Base-by-base conservation (phyloP, 2,797 vertebrate genomes). In the Myotis daubentonii region DNA sequence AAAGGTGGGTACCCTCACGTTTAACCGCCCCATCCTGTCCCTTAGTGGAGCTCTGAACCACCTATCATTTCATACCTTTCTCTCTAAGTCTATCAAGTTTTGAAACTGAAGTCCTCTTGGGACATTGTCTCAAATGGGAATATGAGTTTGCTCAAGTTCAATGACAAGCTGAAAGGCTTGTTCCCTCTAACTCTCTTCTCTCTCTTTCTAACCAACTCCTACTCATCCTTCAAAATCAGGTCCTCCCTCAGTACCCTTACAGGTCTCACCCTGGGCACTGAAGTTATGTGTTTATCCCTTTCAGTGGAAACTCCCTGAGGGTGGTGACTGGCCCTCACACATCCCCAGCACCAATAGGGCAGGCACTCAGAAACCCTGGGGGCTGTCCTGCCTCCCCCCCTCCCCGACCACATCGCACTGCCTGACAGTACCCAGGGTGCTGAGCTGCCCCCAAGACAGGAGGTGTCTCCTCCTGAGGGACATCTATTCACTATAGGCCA, bases 171-270 rank as follows among this genome's bases (percentile, higher is more conserved):
- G n/a, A 80, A 80, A 13, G 71, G 20, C 16, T 55, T 49, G 23
- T 33, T 53, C 47, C 28, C 49, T 78, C 74, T 60, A n/a, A 55
- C 20, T 79, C 22, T 13, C 16, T 41, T 84, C 36, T 70, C 53
- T 66, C 22, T 70, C 28, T 80, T 66, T 47, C 57, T 41, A 15
- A n/a, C 38, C 84, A 93, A 23, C 41, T 79, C 55, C 60, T 72
- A 83, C 17, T 85, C 3, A 16, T 49, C 55, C 47, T 79, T 91
- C 80, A 78, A 93, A 95, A 78, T 38, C 23, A 91, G 47, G n/a
- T 13, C 38, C 91, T 65, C 72, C 53, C 36, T 1, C 7, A 36
- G 36, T 28, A 11, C 55, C 74, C 44, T 22, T 22, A 41, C 41
- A 71, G 57, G 57, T n/a, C 33, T 25, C 25, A 28, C 38, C 25